A percentile compares a stretch with the other conserved stretches of the same genome.
Evolutionary conservation across 2,888 invertebrate species (phyloP).

Genomic region (Iphiclides podalirius): DNA sequence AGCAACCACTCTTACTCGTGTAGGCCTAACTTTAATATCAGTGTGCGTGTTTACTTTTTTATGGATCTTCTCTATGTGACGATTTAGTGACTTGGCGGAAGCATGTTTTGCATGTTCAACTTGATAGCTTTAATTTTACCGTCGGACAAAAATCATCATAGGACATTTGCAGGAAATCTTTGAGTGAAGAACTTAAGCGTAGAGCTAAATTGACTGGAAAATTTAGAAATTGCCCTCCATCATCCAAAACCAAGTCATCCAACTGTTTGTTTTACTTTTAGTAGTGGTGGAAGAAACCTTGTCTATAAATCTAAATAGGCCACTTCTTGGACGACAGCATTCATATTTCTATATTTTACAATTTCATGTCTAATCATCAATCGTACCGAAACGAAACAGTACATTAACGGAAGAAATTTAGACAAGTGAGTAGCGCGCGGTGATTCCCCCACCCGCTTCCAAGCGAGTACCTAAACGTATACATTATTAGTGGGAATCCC

Average conservation of each 20-base stretch:
- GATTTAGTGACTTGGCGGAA: slow-evolving; percentile 37
- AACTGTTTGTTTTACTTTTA: slow-evolving; percentile 28
- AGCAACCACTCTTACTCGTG: slow-evolving; percentile 31
- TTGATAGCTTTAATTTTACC: slow-evolving; percentile 35
- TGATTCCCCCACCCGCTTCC: neutral
- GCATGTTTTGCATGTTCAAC: slow-evolving; percentile 36
- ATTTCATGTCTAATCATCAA: slow-evolving; percentile 34
- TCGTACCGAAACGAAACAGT: neutral
- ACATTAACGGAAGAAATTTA: neutral
- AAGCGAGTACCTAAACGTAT: neutral
- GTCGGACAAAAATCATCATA: slow-evolving; percentile 33
- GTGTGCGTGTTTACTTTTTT: slow-evolving; percentile 31
- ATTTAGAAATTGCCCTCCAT: slow-evolving; percentile 30
- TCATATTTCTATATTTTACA: slow-evolving; percentile 28
- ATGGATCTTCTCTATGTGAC: slow-evolving; percentile 37
- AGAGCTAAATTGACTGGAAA: slow-evolving; percentile 37
- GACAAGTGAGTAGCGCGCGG: neutral
- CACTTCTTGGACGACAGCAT: slow-evolving; percentile 32
- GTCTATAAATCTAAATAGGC: slow-evolving; percentile 24
- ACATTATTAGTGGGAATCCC: neutral
- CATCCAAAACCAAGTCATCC: slow-evolving; percentile 29
- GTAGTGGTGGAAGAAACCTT: slow-evolving; percentile 28
- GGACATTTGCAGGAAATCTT: slow-evolving; percentile 33
- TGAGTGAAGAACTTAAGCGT: slow-evolving; percentile 25
- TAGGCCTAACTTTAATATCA: slow-evolving; percentile 26